Evolutionary conservation across 2,113 vertebrate species (phyloP), one percentile per base, ranked within the genome.

Genomic region (Donacobius atricapilla): DNA sequence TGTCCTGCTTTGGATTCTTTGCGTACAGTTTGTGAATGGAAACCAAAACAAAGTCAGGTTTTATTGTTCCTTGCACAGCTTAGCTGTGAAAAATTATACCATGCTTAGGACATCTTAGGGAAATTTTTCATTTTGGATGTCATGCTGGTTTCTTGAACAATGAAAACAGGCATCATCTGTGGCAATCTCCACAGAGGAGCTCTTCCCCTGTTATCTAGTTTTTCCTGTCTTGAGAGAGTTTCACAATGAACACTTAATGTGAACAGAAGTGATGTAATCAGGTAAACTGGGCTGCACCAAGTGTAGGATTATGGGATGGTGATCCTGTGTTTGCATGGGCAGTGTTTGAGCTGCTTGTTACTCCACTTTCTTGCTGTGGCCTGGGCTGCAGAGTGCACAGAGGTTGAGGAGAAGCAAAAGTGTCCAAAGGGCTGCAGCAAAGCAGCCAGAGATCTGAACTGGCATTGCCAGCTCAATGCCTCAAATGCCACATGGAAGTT

Each of bases 181-280:
- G 77, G 69, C 69, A 94, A 27, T 70, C 78, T 87, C 72, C 51
- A 54, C 23, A 56, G 50, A 78, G 69, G 20, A 91, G 37, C 64
- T 87, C 87, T 96, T 95, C 45, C 65, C 69, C 22, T 82, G 20
- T 80, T 96, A 90, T 16, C 87, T 86, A 56, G 93, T 94, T 94
- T 97, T 96, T 96, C 93, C 71, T 90, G 94, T 96, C 79, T 80
- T 72, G 76, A 76, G 50, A 53, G 35, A 31, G 24, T 96, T 97
- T 94, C 90, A 70, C 70, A 95, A 96, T 39, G 63, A 89, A 35
- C 37, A 23, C 54, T 91, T 78, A 51, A 44, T 40, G 54, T 79
- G 83, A 89, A 84, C 53, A 84, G n/a, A 82, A 76, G 69, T 8
- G 13, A 88, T 91, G 54, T 48, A 71, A 94, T 79, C 82, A 77